A percentile compares a stretch with the other conserved stretches of the same genome.
Conservation (phyloP, 1,140 invertebrate species). For the Musca vetustissima region DNA sequence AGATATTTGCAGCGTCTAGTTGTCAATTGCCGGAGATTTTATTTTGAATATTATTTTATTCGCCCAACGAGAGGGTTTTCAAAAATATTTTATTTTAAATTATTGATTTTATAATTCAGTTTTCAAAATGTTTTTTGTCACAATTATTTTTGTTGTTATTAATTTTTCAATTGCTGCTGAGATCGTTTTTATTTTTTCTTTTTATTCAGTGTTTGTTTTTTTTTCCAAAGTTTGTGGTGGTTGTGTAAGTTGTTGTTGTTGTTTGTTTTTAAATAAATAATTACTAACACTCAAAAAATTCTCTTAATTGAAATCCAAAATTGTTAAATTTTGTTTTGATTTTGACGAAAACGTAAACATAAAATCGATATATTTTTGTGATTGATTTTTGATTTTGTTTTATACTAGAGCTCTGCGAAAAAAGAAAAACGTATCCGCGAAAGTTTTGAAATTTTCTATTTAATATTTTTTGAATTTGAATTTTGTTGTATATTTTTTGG, state of each 20-base stretch:
- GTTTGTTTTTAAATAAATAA: not conserved
- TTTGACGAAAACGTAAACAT: constrained; percentile 2
- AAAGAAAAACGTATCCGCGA: constrained; percentile 3
- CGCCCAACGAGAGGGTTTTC: too few species aligned
- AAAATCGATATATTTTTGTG: not conserved
- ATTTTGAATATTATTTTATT: too few species aligned
- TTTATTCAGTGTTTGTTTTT: not conserved
- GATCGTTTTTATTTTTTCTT: constrained; percentile 1
- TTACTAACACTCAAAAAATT: too few species aligned
- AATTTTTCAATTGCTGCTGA: not conserved
- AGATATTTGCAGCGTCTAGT: too few species aligned
- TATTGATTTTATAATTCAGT: too few species aligned
- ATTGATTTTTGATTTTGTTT: constrained; percentile 4
- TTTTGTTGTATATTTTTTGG: constrained; percentile 1
- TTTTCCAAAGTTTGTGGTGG: not conserved
- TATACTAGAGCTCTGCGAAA: constrained; percentile 17
- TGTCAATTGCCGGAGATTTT: too few species aligned
- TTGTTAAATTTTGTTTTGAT: constrained; percentile 8
- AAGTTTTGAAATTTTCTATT: constrained; percentile 10
- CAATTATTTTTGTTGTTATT: too few species aligned
- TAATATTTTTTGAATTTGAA: constrained; percentile 13
- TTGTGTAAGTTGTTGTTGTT: constrained; percentile 7
- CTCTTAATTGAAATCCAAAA: constrained; percentile 7
- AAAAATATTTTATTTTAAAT: too few species aligned
- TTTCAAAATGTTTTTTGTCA: too few species aligned